These are phyloP conservation scores for Grammomys surdaster DNA, from an alignment of 2,113 vertebrate species.

Conservation along the genomic window DNA sequence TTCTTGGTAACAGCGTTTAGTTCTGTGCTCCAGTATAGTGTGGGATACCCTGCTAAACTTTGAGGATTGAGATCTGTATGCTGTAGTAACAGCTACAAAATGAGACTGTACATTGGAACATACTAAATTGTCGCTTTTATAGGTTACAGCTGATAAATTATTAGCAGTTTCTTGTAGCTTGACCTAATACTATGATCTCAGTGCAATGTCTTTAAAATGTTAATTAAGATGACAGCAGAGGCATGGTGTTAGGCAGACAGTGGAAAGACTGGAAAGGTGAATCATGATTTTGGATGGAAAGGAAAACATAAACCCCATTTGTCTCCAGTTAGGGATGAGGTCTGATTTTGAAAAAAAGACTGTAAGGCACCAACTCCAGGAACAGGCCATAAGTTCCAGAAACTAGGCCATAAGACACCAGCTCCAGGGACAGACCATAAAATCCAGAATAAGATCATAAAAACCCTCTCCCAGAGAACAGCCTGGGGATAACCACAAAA, in stretches of 20 bases:
- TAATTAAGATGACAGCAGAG: neutral
- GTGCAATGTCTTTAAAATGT: neutral
- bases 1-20: neutral
- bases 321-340: too few species aligned
- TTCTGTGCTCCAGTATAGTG: neutral
- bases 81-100: neutral
- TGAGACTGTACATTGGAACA: neutral
- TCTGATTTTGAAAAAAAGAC: too few species aligned
- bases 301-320: too few species aligned
- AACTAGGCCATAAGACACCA: too few species aligned
- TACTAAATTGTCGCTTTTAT: neutral
- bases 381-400: too few species aligned
- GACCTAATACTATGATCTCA: neutral
- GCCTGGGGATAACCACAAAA: too few species aligned
- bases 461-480: too few species aligned
- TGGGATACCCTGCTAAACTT: neutral
- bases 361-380: too few species aligned
- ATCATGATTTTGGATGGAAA: neutral
- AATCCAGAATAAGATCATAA: too few species aligned
- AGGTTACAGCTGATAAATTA: neutral
- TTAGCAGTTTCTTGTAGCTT: neutral
- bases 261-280: neutral
- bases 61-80: neutral
- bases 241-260: neutral
- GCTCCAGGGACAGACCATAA: too few species aligned